These are phyloP conservation scores for Rutilus rutilus DNA, from an alignment of 2,113 vertebrate species.

Conservation along the genomic window DNA sequence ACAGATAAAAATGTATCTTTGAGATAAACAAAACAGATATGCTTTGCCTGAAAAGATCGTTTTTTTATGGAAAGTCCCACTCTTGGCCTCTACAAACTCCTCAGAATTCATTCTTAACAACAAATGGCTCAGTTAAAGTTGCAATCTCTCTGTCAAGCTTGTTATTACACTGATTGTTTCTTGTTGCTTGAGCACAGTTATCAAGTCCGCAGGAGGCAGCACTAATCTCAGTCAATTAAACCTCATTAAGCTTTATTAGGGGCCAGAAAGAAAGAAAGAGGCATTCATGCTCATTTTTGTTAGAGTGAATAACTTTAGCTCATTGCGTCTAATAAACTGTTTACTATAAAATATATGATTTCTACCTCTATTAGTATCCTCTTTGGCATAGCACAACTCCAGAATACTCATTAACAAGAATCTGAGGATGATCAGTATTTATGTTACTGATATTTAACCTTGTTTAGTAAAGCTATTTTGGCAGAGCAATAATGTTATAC, in stretches of 20 bases:
- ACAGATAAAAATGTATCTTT: neutral
- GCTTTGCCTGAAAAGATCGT: neutral
- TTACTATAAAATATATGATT: neutral
- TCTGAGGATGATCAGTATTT: neutral
- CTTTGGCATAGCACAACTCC: neutral
- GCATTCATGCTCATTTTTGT: neutral
- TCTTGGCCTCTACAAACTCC: constrained; percentile 10
- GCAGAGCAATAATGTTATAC: neutral
- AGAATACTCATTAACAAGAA: constrained; percentile 5
- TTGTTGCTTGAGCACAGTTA: neutral
- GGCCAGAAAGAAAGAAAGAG: neutral
- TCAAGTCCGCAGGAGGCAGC: constrained; percentile 12
- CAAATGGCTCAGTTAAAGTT: neutral
- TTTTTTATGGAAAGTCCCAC: neutral
- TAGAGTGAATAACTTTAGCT: neutral
- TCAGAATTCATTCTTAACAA: neutral
- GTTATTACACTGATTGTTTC: neutral
- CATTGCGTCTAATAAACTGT: neutral
- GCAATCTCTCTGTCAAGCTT: neutral
- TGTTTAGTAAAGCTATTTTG: neutral
- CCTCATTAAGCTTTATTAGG: constrained; percentile 22
- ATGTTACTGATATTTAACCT: constrained; percentile 17
- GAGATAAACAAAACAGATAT: neutral
- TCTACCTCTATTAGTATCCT: neutral
- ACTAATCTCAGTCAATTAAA: constrained; percentile 25